Percentiles rank a stretch among this genome's conserved stretches.
Conservation (phyloP, 2,888 invertebrate species). For the Rhabditoides inermis region DNA sequence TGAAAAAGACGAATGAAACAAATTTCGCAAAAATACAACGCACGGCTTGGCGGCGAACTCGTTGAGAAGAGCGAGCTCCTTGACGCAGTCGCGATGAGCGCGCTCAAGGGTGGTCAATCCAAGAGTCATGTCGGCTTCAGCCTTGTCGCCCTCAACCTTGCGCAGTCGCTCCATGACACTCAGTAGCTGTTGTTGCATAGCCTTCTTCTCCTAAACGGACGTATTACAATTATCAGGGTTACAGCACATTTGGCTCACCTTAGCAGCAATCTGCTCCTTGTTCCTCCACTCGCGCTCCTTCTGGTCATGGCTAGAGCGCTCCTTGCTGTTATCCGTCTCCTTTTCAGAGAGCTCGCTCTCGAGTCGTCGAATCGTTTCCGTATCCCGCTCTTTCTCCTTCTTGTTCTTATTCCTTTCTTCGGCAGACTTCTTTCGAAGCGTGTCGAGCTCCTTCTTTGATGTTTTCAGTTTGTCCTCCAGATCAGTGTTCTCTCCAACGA, state of each 20-base stretch:
- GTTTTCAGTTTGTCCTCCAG: conserved; percentile 26
- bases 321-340: conserved; percentile 2
- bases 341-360: background rate
- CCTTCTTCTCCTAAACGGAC: too few species aligned
- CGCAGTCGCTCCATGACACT: too few species aligned
- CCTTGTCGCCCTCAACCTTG: too few species aligned
- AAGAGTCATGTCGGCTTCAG: too few species aligned
- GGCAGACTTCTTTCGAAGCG: conserved; percentile 26
- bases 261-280: background rate
- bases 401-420: conserved; percentile 26
- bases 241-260: background rate
- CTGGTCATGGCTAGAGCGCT: background rate
- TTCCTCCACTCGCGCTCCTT: background rate
- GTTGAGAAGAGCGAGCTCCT: too few species aligned
- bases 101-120: too few species aligned
- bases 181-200: too few species aligned
- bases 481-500: conserved; percentile 21
- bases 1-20: conserved; percentile 7
- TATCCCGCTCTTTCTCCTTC: conserved; percentile 21
- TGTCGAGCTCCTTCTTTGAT: conserved; percentile 23
- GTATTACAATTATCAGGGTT: background rate
- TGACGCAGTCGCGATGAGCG: too few species aligned
- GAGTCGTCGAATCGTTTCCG: conserved; percentile 7
- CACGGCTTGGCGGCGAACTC: too few species aligned
- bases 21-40: too few species aligned